Base-by-base conservation (phyloP, 2,888 invertebrate species). In the Girardia tigrina region DNA sequence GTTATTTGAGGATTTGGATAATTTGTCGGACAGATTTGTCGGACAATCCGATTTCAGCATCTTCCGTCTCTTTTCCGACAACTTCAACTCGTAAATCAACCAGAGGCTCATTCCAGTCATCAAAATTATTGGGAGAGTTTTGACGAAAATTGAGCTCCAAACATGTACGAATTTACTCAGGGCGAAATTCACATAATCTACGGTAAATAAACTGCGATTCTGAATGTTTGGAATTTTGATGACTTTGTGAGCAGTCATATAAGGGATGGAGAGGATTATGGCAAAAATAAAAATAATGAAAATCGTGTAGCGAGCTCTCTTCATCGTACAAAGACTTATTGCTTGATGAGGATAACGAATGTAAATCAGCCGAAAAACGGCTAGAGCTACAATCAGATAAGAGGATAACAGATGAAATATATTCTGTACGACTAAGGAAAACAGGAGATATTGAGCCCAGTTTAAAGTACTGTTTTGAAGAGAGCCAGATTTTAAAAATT, bases 341-440 rank as follows among this genome's bases (percentile, higher is more conserved):
- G 81, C 89, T 89, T 80, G 88, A 88, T 0, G 85, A 86, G 1
- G 81, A 81, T 20, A 87, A 88, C 78, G 89, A 88, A 0, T 89
- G 88, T 80, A 75, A 28, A 75, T 75, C 29, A 75, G 29, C 26
- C 75, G 75, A 72, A 75, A 75, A n/a, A 75, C 26, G 1, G 73
- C 75, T 26, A 75, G 29, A 16, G 74, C 74, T 1, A 75, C 75
- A 29, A 74, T 75, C 23, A 75, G 20, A 20, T 72, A 75, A 20
- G 75, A 75, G 14, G 73, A 74, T 27, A 75, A 28, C 2, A 72
- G 26, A 36, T 75, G 75, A 16, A 75, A 72, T 26, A 75, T 29
- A 29, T 74, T 72, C 28, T 73, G 75, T 4, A 73, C 27, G 2
- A 29, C 29, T 1, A 73, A 16, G 26, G 27, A 71, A 29, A 73